phyloP scores from a whole-genome alignment of 1,140 invertebrate genomes.

The Planococcus citri region DNA sequence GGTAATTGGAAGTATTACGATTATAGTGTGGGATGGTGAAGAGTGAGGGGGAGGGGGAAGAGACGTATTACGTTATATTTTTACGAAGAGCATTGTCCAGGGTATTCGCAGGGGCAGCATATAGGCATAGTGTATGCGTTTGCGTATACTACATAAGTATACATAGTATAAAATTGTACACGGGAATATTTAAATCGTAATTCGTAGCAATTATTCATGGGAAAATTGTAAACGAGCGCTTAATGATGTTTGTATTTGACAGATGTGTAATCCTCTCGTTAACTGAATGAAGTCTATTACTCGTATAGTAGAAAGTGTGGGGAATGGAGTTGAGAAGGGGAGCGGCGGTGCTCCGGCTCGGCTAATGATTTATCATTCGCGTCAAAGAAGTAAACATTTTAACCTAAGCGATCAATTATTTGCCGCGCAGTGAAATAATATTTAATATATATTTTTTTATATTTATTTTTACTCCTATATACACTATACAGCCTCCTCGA shows the following conservation, averaged over 20 bases:
- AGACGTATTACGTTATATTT: no score
- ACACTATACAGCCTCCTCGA: no score
- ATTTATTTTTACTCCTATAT: not conserved
- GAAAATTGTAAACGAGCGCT: not conserved
- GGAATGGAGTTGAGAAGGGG: no score
- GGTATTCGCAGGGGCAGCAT: not conserved
- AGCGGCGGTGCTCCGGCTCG: not conserved
- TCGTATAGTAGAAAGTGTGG: no score
- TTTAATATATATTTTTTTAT: not conserved
- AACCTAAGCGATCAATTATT: constrained; percentile 7
- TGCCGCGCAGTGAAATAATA: not conserved
- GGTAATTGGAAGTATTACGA: no score
- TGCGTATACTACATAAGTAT: not conserved
- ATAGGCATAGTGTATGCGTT: no score
- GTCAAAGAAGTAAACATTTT: not conserved
- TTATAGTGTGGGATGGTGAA: no score
- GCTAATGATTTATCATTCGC: constrained; percentile 7
- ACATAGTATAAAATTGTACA: not conserved
- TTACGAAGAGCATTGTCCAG: not conserved
- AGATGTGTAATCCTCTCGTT: constrained; percentile 6
- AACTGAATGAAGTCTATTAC: not conserved
- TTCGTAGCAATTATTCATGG: not conserved
- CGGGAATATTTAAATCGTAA: not conserved
- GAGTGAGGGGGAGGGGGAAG: no score
- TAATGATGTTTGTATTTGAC: constrained; percentile 7